phyloP scores from a whole-genome alignment of 2,888 invertebrate species.

The Holacanthella duospinosa region DNA sequence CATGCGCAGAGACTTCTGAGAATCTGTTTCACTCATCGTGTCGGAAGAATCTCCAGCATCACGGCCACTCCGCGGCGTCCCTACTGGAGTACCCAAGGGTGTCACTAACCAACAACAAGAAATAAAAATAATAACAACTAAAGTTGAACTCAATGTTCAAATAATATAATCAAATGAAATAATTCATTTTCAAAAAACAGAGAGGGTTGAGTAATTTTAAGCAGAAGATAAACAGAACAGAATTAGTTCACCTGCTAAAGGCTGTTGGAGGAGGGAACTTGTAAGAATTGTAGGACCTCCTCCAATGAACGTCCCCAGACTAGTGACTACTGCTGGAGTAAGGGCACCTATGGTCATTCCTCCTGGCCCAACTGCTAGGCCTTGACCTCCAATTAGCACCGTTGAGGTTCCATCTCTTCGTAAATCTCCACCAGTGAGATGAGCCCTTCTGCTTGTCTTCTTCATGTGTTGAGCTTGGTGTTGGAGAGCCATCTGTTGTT shows the following conservation, averaged over 20 bases:
- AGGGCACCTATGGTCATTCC: conserved; percentile 37
- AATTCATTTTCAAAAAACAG: neutral
- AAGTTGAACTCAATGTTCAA: neutral
- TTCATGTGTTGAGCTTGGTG: conserved; percentile 44
- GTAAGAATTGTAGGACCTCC: conserved; percentile 26
- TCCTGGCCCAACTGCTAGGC: conserved; percentile 28
- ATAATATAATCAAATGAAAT: neutral
- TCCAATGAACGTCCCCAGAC: conserved; percentile 37
- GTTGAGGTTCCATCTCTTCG: conserved; percentile 26
- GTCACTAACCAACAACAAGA: conserved; percentile 41
- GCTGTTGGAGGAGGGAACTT: conserved; percentile 30
- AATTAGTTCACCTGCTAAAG: conserved; percentile 24
- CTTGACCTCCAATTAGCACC: conserved; percentile 35
- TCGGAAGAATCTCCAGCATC: conserved; percentile 45
- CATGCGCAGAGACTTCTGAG: conserved; percentile 44
- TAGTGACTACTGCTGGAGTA: conserved; percentile 37
- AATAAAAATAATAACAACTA: conserved; percentile 20
- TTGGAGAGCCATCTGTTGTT: conserved; percentile 42
- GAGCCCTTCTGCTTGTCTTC: conserved; percentile 41
- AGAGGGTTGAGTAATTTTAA: neutral
- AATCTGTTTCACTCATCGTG: conserved; percentile 45
- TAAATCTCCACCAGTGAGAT: conserved; percentile 25
- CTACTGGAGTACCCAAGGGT: conserved; percentile 40
- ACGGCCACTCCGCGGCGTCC: conserved; percentile 41
- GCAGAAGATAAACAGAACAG: neutral